Conservation (phyloP, 1,140 invertebrate genomes). For the Hylaeus anthracinus region DNA sequence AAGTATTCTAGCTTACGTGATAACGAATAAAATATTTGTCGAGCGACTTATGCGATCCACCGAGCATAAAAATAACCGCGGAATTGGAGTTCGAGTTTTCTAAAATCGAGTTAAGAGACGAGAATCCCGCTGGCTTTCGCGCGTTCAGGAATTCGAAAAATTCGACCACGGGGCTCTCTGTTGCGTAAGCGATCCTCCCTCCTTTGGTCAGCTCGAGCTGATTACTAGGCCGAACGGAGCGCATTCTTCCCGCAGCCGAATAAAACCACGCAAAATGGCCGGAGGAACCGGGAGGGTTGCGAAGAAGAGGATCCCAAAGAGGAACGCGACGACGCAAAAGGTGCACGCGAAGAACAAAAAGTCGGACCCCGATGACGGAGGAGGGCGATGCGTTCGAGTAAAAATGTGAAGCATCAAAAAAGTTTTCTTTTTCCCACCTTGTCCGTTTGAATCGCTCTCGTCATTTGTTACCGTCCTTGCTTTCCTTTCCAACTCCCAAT, state of each 20-base stretch:
- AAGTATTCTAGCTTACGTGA: no score
- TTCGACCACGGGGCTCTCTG: constrained; percentile 59
- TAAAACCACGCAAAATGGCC: constrained; percentile 62
- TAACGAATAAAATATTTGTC: no score
- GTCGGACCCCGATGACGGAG: not conserved
- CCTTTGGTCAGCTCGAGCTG: constrained; percentile 62
- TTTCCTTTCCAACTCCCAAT: no score
- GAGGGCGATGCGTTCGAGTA: not conserved
- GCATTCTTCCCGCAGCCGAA: constrained; percentile 71
- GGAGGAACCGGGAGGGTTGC: constrained; percentile 31
- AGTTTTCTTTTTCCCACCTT: not conserved
- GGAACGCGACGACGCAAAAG: constrained; percentile 21
- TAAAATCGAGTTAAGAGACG: not conserved
- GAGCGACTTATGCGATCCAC: no score
- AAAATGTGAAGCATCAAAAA: not conserved
- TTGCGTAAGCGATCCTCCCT: constrained; percentile 72
- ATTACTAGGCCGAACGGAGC: constrained; percentile 72
- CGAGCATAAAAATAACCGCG: no score
- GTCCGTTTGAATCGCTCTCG: not conserved
- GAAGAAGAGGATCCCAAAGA: constrained; percentile 34
- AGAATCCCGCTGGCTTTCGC: constrained; percentile 18
- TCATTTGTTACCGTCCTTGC: no score
- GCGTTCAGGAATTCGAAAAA: constrained; percentile 70
- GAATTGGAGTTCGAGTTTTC: not conserved
- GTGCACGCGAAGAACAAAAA: constrained; percentile 25